Evolutionary conservation across 2,797 vertebrate genomes (phyloP).

Genomic region (Coregonus sp.): DNA sequence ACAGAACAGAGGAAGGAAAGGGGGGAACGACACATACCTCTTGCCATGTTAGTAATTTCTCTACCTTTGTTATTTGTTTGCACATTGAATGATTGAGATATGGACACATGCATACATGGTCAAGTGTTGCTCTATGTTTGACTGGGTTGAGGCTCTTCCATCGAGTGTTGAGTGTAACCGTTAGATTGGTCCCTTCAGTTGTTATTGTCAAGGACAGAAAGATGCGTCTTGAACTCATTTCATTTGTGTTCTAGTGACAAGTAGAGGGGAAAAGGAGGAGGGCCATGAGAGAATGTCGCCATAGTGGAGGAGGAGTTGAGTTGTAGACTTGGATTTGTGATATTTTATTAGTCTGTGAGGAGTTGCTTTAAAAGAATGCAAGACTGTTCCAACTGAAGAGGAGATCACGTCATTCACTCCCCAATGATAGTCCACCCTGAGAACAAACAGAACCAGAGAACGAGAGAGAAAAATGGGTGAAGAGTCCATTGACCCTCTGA

Average conservation of each 20-base stretch:
- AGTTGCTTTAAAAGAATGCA: background rate
- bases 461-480: background rate
- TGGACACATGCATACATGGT: too few species aligned
- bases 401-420: background rate
- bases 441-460: background rate
- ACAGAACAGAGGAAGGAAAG: conserved; percentile 34
- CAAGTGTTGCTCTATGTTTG: too few species aligned
- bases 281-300: background rate
- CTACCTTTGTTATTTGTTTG: background rate
- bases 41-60: conserved; percentile 5
- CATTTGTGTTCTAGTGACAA: background rate
- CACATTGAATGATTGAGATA: background rate
- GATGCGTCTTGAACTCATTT: background rate
- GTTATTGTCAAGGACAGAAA: background rate
- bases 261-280: background rate
- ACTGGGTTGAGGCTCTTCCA: background rate
- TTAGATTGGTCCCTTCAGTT: background rate
- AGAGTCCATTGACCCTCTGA: background rate
- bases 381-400: background rate
- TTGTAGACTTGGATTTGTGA: background rate
- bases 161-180: background rate
- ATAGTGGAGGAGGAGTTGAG: background rate
- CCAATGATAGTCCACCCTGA: background rate
- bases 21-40: conserved; percentile 24
- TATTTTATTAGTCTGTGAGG: background rate